phyloP scores from a whole-genome alignment of 2,113 vertebrate genomes.

The Orycteropus afer region DNA sequence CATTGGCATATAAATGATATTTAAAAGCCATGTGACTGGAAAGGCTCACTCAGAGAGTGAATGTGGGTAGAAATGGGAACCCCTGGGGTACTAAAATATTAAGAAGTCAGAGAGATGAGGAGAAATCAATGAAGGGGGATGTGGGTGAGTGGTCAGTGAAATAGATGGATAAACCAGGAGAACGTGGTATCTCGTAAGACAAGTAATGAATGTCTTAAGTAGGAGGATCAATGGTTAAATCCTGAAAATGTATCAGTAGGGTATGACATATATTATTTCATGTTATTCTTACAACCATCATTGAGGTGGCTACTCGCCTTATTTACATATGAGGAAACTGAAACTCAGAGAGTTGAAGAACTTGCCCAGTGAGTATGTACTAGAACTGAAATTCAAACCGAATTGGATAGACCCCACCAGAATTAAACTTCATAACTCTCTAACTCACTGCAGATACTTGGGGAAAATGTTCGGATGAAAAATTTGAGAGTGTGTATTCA shows the following conservation, averaged over 20 bases:
- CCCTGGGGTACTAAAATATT: neutral
- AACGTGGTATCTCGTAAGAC: neutral
- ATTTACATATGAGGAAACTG: neutral
- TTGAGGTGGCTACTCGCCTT: neutral
- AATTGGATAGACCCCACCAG: neutral
- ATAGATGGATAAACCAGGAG: neutral
- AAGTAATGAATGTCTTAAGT: neutral
- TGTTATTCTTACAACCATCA: neutral
- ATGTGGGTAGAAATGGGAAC: neutral
- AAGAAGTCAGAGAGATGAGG: neutral
- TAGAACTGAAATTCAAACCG: neutral
- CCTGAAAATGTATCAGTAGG: neutral
- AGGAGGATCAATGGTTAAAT: neutral
- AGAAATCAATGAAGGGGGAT: neutral
- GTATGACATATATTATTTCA: neutral
- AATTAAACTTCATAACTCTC: neutral
- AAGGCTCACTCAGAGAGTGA: neutral
- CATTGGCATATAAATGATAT: neutral
- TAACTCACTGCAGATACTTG: neutral
- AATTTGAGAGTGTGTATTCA: neutral
- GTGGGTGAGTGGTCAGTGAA: neutral
- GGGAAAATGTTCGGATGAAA: conserved; percentile 13
- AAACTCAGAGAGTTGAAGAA: neutral
- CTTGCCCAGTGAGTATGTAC: neutral
- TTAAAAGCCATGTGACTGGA: neutral